Evolutionary conservation across 2,888 invertebrate genomes (phyloP).

Genomic region (Spicauda simplicius): DNA sequence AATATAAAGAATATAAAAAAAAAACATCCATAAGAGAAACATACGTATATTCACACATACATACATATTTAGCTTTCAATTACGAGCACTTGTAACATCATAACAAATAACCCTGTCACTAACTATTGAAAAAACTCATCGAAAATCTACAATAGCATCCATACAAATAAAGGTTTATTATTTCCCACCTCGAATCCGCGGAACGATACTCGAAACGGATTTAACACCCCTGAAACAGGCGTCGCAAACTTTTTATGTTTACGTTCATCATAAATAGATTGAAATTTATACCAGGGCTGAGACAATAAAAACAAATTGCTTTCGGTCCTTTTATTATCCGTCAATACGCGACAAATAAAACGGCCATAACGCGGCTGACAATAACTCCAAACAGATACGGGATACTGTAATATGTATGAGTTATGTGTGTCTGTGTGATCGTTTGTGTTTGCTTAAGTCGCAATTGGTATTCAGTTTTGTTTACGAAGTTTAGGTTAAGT

Average conservation of each 20-base stretch:
- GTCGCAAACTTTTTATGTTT: conserved; percentile 54
- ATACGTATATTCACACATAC: too few species aligned
- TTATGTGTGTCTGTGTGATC: not conserved
- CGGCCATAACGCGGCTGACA: conserved; percentile 51
- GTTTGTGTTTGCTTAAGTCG: not conserved
- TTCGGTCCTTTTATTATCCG: conserved; percentile 65
- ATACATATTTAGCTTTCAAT: too few species aligned
- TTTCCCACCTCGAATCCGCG: conserved; percentile 31
- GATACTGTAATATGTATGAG: conserved; percentile 48
- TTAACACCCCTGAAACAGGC: conserved; percentile 35
- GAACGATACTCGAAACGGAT: conserved; percentile 14
- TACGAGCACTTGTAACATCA: too few species aligned
- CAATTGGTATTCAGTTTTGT: too few species aligned
- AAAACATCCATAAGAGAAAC: too few species aligned
- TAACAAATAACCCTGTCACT: not conserved
- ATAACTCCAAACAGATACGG: conserved; percentile 55
- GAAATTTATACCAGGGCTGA: conserved; percentile 70
- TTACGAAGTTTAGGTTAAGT: too few species aligned
- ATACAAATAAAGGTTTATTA: conserved; percentile 24
- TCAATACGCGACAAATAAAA: conserved; percentile 72
- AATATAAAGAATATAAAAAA: too few species aligned
- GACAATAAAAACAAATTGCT: conserved; percentile 74
- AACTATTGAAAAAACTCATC: not conserved
- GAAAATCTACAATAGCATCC: conserved; percentile 5
- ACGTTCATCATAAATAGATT: conserved; percentile 74